Evolutionary conservation across 37 sponge, comb jelly and placozoan genomes (phyloP).

Genomic region (Halichondria panicea): DNA sequence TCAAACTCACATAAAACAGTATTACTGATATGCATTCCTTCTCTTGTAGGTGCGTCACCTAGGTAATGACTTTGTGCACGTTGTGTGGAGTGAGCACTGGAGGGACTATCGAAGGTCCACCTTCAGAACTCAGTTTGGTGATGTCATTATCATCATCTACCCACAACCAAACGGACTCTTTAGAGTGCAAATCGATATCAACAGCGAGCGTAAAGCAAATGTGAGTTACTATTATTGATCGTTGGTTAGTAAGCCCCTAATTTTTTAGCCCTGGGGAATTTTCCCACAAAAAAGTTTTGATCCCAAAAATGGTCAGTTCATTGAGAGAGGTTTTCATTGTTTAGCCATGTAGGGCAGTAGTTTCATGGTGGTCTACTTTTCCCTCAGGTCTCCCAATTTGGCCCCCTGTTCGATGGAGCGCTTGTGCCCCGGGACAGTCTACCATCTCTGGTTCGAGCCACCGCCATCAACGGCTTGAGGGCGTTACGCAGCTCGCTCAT

Average conservation of each 20-base stretch:
- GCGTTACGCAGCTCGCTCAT: constrained; percentile 48
- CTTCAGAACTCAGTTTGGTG: constrained; percentile 93
- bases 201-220: constrained; percentile 42
- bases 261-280: too few species aligned
- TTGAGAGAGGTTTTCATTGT: too few species aligned
- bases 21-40: neutral
- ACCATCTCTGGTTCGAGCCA: constrained; percentile 86
- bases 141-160: constrained; percentile 91
- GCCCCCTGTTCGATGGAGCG: constrained; percentile 97
- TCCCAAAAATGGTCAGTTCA: too few species aligned
- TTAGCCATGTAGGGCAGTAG: too few species aligned
- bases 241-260: too few species aligned
- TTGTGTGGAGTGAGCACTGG: constrained; percentile 99
- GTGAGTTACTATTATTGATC: constrained; percentile 14
- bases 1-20: neutral
- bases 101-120: constrained; percentile 87
- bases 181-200: constrained; percentile 85
- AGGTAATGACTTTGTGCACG: constrained; percentile 96
- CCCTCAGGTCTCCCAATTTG: constrained; percentile 78
- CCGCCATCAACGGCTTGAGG: constrained; percentile 89
- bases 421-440: constrained; percentile 71
- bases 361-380: too few species aligned
- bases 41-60: constrained; percentile 79
- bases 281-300: too few species aligned
- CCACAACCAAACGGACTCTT: constrained; percentile 79